A percentile compares a stretch with the other conserved stretches of the same genome.
Conservation (phyloP, 2,888 invertebrate species). For the Ophion costatus region DNA sequence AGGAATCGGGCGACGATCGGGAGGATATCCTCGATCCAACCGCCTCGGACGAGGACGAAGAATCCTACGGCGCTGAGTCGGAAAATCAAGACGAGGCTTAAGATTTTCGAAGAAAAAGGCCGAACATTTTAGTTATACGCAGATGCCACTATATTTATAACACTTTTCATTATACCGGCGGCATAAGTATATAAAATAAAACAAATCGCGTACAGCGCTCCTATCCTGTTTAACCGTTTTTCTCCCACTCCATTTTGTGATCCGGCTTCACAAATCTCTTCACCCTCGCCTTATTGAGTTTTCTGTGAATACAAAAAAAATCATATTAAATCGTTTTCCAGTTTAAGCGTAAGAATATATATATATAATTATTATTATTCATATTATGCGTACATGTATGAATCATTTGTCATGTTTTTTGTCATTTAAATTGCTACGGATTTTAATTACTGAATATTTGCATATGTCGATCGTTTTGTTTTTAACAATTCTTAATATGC, state of each 20-base stretch:
- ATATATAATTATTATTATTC: background rate
- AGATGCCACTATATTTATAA: background rate
- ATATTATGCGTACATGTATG: background rate
- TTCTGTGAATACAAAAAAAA: constrained; percentile 83
- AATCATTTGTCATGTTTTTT: no score
- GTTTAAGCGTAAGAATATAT: no score
- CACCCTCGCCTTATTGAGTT: constrained; percentile 88
- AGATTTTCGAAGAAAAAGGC: background rate
- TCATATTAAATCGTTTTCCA: constrained; percentile 10
- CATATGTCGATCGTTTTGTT: no score
- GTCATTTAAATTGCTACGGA: no score
- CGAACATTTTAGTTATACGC: background rate
- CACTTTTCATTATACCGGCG: constrained; percentile 15
- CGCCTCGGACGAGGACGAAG: constrained; percentile 37
- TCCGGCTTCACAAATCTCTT: constrained; percentile 88
- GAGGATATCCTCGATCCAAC: constrained; percentile 46
- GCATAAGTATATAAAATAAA: constrained; percentile 37
- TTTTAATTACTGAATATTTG: no score
- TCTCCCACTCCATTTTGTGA: constrained; percentile 86
- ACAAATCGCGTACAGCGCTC: constrained; percentile 7
- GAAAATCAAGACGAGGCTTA: constrained; percentile 24
- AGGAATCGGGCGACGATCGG: constrained; percentile 36
- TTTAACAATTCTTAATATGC: no score
- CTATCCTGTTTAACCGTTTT: constrained; percentile 80
- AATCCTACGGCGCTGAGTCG: constrained; percentile 38